phyloP scores from a whole-genome alignment of 92 coral and sea anemone species.

The Epizoanthus scotinus region DNA sequence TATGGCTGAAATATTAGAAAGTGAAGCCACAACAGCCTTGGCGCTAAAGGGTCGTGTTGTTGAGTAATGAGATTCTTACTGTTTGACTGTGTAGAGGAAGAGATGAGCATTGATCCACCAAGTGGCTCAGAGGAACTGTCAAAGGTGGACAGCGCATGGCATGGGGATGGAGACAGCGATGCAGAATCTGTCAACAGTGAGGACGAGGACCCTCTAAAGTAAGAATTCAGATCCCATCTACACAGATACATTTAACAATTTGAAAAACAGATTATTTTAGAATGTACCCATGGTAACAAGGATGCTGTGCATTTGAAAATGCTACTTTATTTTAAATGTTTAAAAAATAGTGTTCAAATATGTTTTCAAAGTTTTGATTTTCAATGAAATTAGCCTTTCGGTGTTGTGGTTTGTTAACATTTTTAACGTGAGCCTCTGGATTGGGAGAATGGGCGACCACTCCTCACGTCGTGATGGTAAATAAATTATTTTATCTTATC shows the following conservation, averaged over 20 bases:
- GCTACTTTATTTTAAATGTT: too few relatives aligned
- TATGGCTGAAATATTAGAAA: too few relatives aligned
- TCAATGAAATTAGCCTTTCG: too few relatives aligned
- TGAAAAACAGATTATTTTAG: too few relatives aligned
- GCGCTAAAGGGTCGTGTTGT: not conserved
- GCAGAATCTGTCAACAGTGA: constrained; percentile 97
- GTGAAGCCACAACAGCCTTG: too few relatives aligned
- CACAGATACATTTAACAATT: not conserved
- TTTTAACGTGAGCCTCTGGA: too few relatives aligned
- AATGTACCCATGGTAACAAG: too few relatives aligned
- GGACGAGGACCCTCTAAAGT: constrained; percentile 91
- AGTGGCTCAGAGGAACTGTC: constrained; percentile 76
- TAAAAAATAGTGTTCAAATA: too few relatives aligned
- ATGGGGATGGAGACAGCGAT: constrained; percentile 97
- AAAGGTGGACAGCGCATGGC: constrained; percentile 98
- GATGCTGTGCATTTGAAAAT: too few relatives aligned
- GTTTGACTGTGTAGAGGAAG: constrained; percentile 22
- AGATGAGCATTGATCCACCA: constrained; percentile 27
- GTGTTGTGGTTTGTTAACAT: not conserved
- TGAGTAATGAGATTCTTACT: not conserved
- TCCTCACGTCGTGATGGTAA: too few relatives aligned
- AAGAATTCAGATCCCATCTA: not conserved
- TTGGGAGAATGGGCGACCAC: too few relatives aligned
- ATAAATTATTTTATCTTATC: too few relatives aligned
- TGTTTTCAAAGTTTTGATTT: not conserved